A percentile compares a stretch with the other conserved stretches of the same genome.
Evolutionary conservation across 53 echinoderm and acorn worm genomes (phyloP).

Genomic region (Patiria pectinifera): DNA sequence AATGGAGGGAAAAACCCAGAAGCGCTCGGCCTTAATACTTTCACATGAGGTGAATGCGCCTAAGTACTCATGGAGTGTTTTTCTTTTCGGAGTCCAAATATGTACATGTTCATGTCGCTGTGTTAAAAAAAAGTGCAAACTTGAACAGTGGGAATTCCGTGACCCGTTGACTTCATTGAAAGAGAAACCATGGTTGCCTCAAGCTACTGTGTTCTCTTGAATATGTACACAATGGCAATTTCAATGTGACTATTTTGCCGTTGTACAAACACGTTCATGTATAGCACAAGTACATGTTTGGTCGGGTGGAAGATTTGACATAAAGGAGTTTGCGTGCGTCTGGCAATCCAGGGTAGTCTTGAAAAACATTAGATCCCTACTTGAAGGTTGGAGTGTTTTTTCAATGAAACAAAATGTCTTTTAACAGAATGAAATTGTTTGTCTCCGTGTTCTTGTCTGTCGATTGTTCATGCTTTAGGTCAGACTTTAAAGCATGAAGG

Average conservation of each 20-base stretch:
- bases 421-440: too few relatives aligned
- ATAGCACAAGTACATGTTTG: not conserved
- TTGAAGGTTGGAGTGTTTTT: not conserved
- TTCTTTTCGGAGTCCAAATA: not conserved
- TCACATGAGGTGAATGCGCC: too few relatives aligned
- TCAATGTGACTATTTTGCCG: not conserved
- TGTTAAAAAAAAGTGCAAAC: not conserved
- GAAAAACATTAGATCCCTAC: not conserved
- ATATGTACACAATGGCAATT: not conserved
- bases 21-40: too few relatives aligned
- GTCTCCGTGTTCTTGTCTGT: too few relatives aligned
- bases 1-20: too few relatives aligned
- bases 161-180: constrained; percentile 14
- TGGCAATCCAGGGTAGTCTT: not conserved
- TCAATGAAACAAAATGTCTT: not conserved
- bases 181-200: constrained; percentile 18
- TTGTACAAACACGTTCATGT: not conserved
- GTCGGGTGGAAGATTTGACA: not conserved
- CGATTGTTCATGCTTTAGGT: too few relatives aligned
- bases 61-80: too few relatives aligned
- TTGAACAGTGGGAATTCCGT: not conserved
- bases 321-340: not conserved
- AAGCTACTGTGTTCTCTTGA: not conserved
- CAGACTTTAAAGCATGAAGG: too few relatives aligned
- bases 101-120: not conserved